Percentiles rank a stretch among this genome's conserved stretches.
Conservation (phyloP, 2,888 invertebrate genomes). For the Andrena haemorrhoa region DNA sequence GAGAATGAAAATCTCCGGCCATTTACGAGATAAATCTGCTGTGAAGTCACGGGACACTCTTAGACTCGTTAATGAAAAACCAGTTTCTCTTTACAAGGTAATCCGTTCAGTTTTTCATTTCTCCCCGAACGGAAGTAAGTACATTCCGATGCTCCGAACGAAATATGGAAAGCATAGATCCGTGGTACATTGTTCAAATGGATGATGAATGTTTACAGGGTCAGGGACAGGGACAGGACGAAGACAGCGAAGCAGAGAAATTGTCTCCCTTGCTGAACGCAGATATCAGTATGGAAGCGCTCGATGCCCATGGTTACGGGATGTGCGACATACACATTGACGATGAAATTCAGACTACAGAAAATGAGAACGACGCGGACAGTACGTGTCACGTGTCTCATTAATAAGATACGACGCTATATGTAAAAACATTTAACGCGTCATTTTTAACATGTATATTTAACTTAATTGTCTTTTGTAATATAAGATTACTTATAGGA, state of each 20-base stretch:
- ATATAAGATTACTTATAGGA: conserved; percentile 22
- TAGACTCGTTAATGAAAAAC: conserved; percentile 88
- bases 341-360: conserved; percentile 81
- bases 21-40: conserved; percentile 81
- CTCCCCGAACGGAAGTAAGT: background rate
- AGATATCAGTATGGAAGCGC: conserved; percentile 80
- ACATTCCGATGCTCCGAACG: background rate
- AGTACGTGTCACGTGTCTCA: conserved; percentile 79
- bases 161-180: conserved; percentile 6
- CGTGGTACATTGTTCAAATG: background rate
- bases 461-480: conserved; percentile 42
- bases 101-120: background rate
- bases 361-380: conserved; percentile 78
- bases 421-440: conserved; percentile 26
- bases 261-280: conserved; percentile 90
- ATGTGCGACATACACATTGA: conserved; percentile 82
- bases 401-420: conserved; percentile 57
- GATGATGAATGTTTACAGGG: conserved; percentile 65
- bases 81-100: conserved; percentile 81
- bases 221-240: conserved; percentile 87
- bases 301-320: conserved; percentile 77
- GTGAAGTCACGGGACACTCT: conserved; percentile 86
- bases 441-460: conserved; percentile 29
- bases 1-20: conserved; percentile 77
- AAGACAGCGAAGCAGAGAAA: conserved; percentile 94